Percentiles rank a stretch among this genome's conserved stretches.
Conservation (phyloP, 2,797 vertebrate species). For the Amblyraja radiata region DNA sequence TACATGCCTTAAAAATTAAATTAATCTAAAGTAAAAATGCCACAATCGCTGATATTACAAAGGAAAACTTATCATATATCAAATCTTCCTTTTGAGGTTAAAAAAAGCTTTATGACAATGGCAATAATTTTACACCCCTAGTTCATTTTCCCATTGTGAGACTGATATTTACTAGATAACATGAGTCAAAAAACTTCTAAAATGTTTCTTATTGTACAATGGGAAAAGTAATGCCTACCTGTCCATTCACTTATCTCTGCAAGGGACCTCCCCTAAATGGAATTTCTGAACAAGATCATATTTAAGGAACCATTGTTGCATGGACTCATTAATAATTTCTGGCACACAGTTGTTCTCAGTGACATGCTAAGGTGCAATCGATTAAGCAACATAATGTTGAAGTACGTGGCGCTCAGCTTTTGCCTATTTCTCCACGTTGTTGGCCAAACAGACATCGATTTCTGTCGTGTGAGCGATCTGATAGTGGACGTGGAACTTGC, state of each 20-base stretch:
- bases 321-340: not conserved
- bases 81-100: conserved; percentile 36
- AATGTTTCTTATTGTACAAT: conserved; percentile 18
- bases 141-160: conserved; percentile 32
- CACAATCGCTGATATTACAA: not conserved
- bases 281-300: conserved; percentile 21
- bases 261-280: conserved; percentile 6
- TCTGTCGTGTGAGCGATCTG: not conserved
- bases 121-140: not conserved
- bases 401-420: not conserved
- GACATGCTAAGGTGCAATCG: not conserved
- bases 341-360: not conserved
- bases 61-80: not conserved
- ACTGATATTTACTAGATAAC: conserved; percentile 7
- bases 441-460: rapidly evolving
- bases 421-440: not conserved
- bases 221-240: conserved; percentile 33
- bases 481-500: rapidly evolving
- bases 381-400: conserved; percentile 12
- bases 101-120: conserved; percentile 18
- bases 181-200: conserved; percentile 16
- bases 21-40: conserved; percentile 18
- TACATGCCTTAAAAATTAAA: conserved; percentile 1
- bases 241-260: conserved; percentile 10
- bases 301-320: conserved; percentile 1